Conservation (phyloP, 2,113 vertebrate species). For the Varanus salvator region DNA sequence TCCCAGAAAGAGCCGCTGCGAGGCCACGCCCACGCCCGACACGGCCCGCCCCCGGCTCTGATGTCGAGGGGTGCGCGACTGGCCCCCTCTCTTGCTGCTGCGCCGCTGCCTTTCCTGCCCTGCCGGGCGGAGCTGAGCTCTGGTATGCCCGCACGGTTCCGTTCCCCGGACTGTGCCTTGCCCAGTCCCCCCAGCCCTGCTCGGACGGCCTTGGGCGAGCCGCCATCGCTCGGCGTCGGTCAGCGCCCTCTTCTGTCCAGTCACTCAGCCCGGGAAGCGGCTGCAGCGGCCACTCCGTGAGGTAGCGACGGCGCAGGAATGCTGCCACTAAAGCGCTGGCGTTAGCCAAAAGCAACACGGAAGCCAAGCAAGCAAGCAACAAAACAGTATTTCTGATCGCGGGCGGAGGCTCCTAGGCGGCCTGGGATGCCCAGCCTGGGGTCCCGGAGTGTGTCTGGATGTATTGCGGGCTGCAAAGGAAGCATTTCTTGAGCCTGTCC, state of each 20-base stretch:
- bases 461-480: neutral
- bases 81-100: neutral
- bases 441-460: no score
- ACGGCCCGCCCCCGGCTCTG: neutral
- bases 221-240: neutral
- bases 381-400: neutral
- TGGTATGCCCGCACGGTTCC: neutral
- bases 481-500: neutral
- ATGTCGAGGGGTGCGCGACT: no score
- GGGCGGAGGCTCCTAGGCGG: neutral
- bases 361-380: neutral
- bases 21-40: no score
- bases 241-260: neutral
- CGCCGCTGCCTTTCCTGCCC: neutral
- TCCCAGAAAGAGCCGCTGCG: neutral
- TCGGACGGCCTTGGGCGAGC: neutral
- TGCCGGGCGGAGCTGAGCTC: neutral
- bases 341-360: neutral
- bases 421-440: no score
- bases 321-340: neutral
- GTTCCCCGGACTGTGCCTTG: neutral
- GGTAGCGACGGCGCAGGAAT: neutral
- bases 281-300: neutral
- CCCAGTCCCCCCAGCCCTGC: neutral
- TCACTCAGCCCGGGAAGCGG: neutral